Base-by-base conservation (phyloP, 2,797 vertebrate genomes). In the Leontocebus nigricollis region DNA sequence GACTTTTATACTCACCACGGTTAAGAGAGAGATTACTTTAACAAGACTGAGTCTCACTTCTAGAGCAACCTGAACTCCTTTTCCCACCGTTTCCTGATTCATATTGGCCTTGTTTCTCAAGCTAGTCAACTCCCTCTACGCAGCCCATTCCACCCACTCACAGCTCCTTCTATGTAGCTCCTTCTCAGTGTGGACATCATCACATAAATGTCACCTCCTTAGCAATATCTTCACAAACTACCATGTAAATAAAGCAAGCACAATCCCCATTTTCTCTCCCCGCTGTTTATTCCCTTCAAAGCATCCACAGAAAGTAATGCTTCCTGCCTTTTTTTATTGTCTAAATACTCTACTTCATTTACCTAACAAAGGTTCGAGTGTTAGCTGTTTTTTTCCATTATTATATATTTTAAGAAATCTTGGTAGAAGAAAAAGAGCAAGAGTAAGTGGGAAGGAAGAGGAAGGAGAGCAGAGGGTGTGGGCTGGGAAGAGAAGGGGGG, bases 1-100 rank as follows among this genome's bases (percentile, higher is more conserved):
- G 73, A 64, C 70, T 77, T 41, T 84, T 84, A 39, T 20, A n/a
- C 15, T 67, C 9, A 80, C 30, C 20, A 70, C 75, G 27, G n/a
- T 77, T 90, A 87, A 89, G 87, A 89, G 33, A 92, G 61, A 79
- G 36, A 89, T 84, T 57, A 57, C 14, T 46, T 93, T 50, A 50
- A 88, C 30, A 67, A 73, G 61, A 73, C 5, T 13, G 12, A 44
- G 1, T 52, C 30, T 10, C 30, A 82, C 11, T 72, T 26, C 55
- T 85, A 33, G 8, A 88, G 22, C 20, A 94, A 30, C 30, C 81
- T 73, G 36, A 46, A 14, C 76, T 36, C 36, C n/a, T 64, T 30
- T 64, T 3, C 30, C 41, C 27, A 2, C 7, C 67, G 5, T 41
- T 24, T 27, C 15, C 33, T n/a, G 75, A 13, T 39, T 93, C 57